Evolutionary conservation across 2,797 vertebrate genomes (phyloP).

Genomic region (Macropus fuliginosus): DNA sequence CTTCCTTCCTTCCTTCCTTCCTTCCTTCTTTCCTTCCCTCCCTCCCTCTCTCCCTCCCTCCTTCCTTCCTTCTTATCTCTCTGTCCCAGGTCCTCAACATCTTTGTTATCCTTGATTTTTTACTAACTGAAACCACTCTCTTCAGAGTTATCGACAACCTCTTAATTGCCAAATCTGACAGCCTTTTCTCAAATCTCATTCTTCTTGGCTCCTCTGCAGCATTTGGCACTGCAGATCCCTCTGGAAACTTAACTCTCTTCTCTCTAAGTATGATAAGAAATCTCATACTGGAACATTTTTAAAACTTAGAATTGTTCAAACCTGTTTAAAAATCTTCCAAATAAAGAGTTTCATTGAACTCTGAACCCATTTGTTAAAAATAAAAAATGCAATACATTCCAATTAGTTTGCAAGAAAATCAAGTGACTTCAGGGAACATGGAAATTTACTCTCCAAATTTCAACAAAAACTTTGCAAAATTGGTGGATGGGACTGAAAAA

Average conservation of each 20-base stretch:
- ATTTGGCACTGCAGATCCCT: not conserved
- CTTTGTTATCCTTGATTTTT: not conserved
- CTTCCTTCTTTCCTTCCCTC: no score
- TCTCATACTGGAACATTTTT: not conserved
- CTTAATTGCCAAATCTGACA: not conserved
- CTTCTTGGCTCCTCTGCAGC: not conserved
- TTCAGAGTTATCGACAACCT: not conserved
- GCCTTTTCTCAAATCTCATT: not conserved
- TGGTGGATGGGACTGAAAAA: not conserved
- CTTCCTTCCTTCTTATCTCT: not conserved
- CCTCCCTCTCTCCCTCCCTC: rapidly evolving
- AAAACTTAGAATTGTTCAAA: not conserved
- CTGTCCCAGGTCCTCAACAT: not conserved
- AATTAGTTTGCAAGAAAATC: not conserved
- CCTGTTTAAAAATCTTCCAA: not conserved
- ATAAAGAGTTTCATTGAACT: not conserved
- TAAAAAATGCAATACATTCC: not conserved
- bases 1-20: no score
- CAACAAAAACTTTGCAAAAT: not conserved
- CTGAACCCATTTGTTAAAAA: not conserved
- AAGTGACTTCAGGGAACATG: not conserved
- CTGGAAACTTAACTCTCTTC: not conserved
- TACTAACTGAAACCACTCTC: not conserved
- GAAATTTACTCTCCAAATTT: not conserved
- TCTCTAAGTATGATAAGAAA: not conserved